These are phyloP conservation scores for Oreochromis aureus DNA, from an alignment of 2,113 vertebrate genomes.

Conservation along the genomic window DNA sequence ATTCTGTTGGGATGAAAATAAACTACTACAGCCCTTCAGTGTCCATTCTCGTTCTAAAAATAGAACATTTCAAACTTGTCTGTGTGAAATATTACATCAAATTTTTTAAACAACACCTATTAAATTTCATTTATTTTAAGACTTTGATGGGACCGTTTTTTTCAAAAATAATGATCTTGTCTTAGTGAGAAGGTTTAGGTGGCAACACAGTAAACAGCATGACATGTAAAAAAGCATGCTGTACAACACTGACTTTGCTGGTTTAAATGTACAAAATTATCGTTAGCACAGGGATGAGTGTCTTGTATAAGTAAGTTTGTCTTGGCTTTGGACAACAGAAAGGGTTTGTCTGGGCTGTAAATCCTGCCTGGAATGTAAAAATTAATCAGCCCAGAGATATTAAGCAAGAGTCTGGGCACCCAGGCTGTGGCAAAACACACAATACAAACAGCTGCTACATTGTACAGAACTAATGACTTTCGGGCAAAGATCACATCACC, in stretches of 20 bases:
- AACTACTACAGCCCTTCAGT: not conserved
- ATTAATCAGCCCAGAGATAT: conserved; percentile 46
- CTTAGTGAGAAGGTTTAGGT: not conserved
- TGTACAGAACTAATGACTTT: conserved; percentile 28
- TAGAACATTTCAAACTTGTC: not conserved
- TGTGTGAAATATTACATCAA: not conserved
- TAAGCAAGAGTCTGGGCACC: conserved; percentile 26
- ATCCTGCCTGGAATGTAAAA: conserved; percentile 53
- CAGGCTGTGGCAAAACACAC: not conserved
- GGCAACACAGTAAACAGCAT: not conserved
- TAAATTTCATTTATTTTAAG: not conserved
- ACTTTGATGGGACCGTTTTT: not conserved
- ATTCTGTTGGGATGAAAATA: not conserved
- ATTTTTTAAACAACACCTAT: not conserved
- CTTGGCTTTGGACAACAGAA: conserved; percentile 6
- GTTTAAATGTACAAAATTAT: not conserved
- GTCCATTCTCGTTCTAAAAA: not conserved
- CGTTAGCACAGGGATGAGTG: not conserved
- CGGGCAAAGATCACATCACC: conserved; percentile 56
- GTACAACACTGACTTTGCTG: not conserved
- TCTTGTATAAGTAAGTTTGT: not conserved
- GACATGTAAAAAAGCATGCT: not conserved
- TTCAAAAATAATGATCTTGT: not conserved
- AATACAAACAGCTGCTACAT: conserved; percentile 21
- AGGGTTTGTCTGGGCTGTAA: conserved; percentile 34